A percentile compares a stretch with the other conserved stretches of the same genome.
Evolutionary conservation across 2,888 invertebrate species (phyloP).

Genomic region (Thalpophila matura): DNA sequence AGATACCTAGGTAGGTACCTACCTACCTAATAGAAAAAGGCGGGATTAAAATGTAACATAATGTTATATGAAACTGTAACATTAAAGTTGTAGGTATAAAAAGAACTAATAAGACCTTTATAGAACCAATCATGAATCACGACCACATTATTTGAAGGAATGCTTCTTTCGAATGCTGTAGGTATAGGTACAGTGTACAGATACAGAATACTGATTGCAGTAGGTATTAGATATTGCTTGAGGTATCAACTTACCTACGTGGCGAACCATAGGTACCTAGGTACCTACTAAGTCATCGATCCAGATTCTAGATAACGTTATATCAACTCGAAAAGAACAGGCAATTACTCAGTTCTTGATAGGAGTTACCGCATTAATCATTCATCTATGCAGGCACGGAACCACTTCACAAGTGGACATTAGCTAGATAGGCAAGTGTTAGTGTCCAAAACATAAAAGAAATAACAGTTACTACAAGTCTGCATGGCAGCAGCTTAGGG

Average conservation of each 20-base stretch:
- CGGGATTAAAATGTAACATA: neutral
- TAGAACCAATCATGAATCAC: slow-evolving; percentile 26
- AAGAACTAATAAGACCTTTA: slow-evolving; percentile 9
- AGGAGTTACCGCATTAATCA: slow-evolving; percentile 53
- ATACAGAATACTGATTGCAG: too few species aligned
- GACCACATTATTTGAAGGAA: slow-evolving; percentile 27
- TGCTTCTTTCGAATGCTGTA: slow-evolving; percentile 24
- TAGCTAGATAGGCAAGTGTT: slow-evolving; percentile 50
- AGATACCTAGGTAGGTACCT: too few species aligned
- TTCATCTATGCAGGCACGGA: slow-evolving; percentile 51
- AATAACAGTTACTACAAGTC: slow-evolving; percentile 65
- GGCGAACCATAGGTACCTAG: too few species aligned
- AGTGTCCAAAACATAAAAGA: slow-evolving; percentile 62
- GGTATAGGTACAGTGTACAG: too few species aligned
- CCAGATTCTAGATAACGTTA: slow-evolving; percentile 44
- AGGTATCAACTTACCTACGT: slow-evolving; percentile 40
- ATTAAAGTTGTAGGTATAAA: slow-evolving; percentile 9
- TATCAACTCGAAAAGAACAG: slow-evolving; percentile 48
- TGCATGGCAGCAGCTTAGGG: slow-evolving; percentile 36
- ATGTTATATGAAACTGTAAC: slow-evolving; percentile 15
- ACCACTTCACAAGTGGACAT: slow-evolving; percentile 55
- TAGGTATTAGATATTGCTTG: too few species aligned
- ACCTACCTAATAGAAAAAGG: slow-evolving; percentile 2
- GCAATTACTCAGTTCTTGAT: slow-evolving; percentile 50
- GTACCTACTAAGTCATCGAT: slow-evolving; percentile 46